These are phyloP conservation scores for Pristis pectinata DNA, from an alignment of 2,797 vertebrate species.

Conservation along the genomic window DNA sequence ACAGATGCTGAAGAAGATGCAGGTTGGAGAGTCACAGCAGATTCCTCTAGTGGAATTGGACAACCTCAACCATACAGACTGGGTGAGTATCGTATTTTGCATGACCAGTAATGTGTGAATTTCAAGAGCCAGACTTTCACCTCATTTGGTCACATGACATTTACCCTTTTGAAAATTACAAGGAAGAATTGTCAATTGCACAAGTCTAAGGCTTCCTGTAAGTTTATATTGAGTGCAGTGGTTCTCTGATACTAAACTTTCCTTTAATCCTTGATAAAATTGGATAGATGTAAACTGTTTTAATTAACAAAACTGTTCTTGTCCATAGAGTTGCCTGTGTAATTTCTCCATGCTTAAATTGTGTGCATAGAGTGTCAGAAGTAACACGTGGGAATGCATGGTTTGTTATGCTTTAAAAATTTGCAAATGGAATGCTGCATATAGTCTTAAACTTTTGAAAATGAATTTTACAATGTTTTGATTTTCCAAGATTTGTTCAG, in stretches of 20 bases:
- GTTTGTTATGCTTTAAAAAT: neutral
- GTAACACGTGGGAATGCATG: neutral
- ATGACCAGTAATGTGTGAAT: neutral
- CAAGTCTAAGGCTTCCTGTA: neutral
- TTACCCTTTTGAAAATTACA: neutral
- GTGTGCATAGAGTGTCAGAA: neutral
- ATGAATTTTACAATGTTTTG: neutral
- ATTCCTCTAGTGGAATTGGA: constrained; percentile 66
- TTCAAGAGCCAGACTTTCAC: neutral
- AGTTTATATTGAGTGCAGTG: neutral
- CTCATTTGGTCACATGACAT: neutral
- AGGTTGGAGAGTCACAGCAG: constrained; percentile 62
- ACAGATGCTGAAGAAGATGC: constrained; percentile 84
- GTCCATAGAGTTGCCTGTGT: neutral
- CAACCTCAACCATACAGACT: constrained; percentile 78
- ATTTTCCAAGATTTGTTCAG: neutral
- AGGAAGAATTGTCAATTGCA: neutral
- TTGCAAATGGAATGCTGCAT: neutral
- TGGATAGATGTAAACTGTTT: neutral
- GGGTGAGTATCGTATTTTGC: constrained; percentile 61
- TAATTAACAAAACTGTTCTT: neutral
- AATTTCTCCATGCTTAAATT: neutral
- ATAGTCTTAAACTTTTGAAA: neutral
- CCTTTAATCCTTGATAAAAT: neutral
- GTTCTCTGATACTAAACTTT: neutral